Percentiles rank a stretch among this genome's conserved stretches.
Evolutionary conservation across 2,113 vertebrate genomes (phyloP).

Genomic region (Mystacornis crossleyi): DNA sequence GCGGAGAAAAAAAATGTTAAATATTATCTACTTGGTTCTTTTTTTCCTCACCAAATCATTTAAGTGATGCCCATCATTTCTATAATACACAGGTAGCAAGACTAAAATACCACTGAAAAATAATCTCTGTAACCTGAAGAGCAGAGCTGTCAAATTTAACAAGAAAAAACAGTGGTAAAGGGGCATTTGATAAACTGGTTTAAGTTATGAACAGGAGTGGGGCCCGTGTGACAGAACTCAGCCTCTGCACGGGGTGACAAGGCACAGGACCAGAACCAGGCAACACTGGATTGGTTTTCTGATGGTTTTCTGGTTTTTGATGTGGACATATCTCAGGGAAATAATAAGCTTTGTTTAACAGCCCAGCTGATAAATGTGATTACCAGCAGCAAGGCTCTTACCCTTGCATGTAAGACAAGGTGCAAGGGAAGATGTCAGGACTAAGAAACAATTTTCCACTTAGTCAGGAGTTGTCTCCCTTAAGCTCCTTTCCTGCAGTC

Average conservation of each 20-base stretch:
- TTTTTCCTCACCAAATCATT: background rate
- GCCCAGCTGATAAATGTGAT: background rate
- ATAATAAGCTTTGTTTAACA: background rate
- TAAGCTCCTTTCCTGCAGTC: background rate
- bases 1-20: background rate
- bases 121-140: background rate
- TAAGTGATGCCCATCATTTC: background rate
- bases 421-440: background rate
- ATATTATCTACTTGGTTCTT: background rate
- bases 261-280: background rate
- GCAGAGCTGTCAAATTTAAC: background rate
- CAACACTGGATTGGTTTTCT: no score
- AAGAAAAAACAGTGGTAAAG: background rate
- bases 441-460: background rate
- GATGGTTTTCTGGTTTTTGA: no score
- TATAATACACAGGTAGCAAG: fast-evolving
- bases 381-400: background rate
- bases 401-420: background rate
- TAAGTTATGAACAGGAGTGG: background rate
- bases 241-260: background rate
- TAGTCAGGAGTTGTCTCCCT: background rate
- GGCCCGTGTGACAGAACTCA: background rate
- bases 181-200: background rate
- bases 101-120: background rate
- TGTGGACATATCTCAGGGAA: background rate